These are phyloP conservation scores for Olivierus martensii DNA, from an alignment of 1,140 invertebrate species.

Conservation along the genomic window DNA sequence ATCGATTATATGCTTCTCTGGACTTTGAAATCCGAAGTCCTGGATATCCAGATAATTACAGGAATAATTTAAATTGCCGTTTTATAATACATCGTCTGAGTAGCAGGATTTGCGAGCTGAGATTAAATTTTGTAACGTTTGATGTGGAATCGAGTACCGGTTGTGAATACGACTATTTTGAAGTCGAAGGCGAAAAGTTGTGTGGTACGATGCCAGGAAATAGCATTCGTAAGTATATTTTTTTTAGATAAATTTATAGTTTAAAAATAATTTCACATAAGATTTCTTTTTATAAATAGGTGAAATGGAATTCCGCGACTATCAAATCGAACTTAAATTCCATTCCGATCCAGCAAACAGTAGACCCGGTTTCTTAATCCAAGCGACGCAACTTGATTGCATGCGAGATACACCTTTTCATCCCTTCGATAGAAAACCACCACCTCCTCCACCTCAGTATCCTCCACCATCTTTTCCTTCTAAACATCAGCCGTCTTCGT, in stretches of 20 bases:
- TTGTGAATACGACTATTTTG: slow-evolving; percentile 23
- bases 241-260: too few relatives aligned
- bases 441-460: neutral
- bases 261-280: neutral
- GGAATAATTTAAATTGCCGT: slow-evolving; percentile 12
- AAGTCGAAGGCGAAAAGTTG: slow-evolving; percentile 22
- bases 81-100: slow-evolving; percentile 12
- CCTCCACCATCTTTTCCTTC: neutral
- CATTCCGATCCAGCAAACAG: slow-evolving; percentile 17
- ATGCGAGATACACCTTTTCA: neutral
- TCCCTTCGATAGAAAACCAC: neutral
- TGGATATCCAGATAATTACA: slow-evolving; percentile 20
- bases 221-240: slow-evolving; percentile 2
- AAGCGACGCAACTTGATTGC: slow-evolving; percentile 22
- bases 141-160: slow-evolving; percentile 20
- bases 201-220: slow-evolving; percentile 16
- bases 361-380: slow-evolving; percentile 19
- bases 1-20: slow-evolving; percentile 15
- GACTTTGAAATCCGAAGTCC: slow-evolving; percentile 20
- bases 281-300: slow-evolving; percentile 7
- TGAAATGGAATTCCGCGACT: slow-evolving; percentile 18
- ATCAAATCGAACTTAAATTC: slow-evolving; percentile 19
- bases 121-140: slow-evolving; percentile 22
- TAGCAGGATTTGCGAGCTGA: slow-evolving; percentile 19
- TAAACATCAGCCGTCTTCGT: too few relatives aligned